phyloP scores from a whole-genome alignment of 1,140 invertebrate genomes.

The Pogonognathellus flavescens region DNA sequence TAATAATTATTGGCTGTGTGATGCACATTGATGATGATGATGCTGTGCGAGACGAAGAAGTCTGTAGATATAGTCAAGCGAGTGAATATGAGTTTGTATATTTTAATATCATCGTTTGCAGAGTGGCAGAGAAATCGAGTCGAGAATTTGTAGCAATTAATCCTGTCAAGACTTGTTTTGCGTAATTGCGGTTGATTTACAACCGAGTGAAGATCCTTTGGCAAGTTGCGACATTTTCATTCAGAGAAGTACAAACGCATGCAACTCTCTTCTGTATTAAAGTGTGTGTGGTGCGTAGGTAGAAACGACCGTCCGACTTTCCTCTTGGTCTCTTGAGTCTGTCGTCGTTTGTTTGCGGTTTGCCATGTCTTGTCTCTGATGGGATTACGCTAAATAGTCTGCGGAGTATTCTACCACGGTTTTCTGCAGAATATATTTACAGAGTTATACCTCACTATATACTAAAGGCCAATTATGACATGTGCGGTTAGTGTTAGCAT shows the following conservation, averaged over 20 bases:
- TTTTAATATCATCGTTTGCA: not conserved
- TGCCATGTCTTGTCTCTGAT: not conserved
- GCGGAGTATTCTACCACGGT: no score
- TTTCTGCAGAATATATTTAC: no score
- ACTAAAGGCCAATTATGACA: no score
- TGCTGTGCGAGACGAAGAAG: no score
- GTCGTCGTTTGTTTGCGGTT: not conserved
- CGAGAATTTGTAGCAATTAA: conserved; percentile 66
- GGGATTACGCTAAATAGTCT: not conserved
- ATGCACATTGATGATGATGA: not conserved
- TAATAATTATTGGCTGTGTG: conserved; percentile 4
- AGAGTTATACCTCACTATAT: no score
- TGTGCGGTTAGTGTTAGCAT: no score
- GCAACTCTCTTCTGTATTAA: no score
- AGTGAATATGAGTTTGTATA: not conserved
- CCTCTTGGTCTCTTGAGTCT: not conserved
- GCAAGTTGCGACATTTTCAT: not conserved
- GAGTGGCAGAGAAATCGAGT: conserved; percentile 51
- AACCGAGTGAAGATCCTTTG: conserved; percentile 20
- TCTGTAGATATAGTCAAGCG: not conserved
- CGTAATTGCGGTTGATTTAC: conserved; percentile 65
- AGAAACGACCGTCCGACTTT: no score
- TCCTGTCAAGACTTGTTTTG: conserved; percentile 66
- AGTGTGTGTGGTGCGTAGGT: no score
- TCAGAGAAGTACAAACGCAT: no score